phyloP scores from a whole-genome alignment of 2,888 invertebrate species.

The Teleogryllus oceanicus region DNA sequence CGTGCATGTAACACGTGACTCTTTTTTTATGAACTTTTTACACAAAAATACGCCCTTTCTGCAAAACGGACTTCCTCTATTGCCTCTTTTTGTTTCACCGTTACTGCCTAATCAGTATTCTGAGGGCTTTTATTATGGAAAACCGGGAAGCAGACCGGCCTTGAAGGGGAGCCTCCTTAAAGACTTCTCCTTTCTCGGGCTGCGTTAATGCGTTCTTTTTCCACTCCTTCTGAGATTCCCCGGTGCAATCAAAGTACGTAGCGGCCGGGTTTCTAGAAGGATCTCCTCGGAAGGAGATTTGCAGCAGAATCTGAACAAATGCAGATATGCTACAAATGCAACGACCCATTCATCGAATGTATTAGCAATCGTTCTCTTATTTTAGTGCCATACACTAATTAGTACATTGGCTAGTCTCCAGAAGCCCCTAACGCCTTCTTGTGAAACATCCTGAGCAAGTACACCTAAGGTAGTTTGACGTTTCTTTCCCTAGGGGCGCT shows the following conservation, averaged over 20 bases:
- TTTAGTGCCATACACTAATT: no score
- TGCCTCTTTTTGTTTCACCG: constrained; percentile 7
- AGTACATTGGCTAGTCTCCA: no score
- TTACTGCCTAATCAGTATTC: background rate
- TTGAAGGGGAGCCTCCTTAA: background rate
- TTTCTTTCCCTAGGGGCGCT: no score
- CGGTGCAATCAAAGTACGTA: background rate
- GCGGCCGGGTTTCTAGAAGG: background rate
- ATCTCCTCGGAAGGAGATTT: background rate
- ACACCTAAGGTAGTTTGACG: no score
- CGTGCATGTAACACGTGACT: no score
- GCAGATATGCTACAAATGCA: no score
- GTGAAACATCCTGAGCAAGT: no score
- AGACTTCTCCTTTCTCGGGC: background rate
- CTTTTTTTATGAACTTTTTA: background rate
- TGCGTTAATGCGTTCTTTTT: background rate
- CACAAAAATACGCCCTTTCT: background rate
- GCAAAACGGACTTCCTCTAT: constrained; percentile 1
- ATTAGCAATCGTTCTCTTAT: no score
- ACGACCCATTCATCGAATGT: no score
- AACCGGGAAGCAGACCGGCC: background rate
- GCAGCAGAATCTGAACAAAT: no score
- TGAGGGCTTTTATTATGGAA: constrained; percentile 3
- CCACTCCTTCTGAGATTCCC: background rate
- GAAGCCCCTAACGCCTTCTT: no score